These are phyloP conservation scores for Pedetes capensis DNA, from an alignment of 2,113 vertebrate genomes.

Conservation along the genomic window DNA sequence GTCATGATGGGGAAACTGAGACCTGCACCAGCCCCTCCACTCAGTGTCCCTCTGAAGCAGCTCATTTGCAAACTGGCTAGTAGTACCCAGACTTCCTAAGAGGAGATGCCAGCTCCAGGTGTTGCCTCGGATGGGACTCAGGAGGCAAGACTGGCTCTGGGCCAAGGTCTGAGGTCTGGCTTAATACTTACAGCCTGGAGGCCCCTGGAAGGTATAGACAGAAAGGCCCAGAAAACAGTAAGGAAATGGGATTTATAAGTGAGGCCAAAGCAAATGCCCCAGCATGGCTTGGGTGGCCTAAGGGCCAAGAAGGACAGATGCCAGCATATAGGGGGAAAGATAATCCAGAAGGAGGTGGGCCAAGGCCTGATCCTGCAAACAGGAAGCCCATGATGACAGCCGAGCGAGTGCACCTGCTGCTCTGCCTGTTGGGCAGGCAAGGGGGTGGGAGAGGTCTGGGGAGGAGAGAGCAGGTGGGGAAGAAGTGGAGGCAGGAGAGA, in stretches of 20 bases:
- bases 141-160: not conserved
- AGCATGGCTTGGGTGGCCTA: not conserved
- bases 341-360: not conserved
- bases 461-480: not conserved
- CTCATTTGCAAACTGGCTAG: not conserved
- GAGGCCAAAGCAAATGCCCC: not conserved
- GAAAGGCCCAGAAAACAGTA: not conserved
- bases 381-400: not conserved
- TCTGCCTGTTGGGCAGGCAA: not conserved
- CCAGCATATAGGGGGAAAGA: not conserved
- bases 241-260: not conserved
- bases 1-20: too few relatives aligned
- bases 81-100: not conserved
- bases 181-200: not conserved
- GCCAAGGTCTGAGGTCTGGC: not conserved
- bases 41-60: not conserved
- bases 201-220: not conserved
- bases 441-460: not conserved
- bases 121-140: too few relatives aligned
- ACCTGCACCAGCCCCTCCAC: not conserved
- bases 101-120: not conserved
- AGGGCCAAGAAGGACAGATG: not conserved
- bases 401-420: not conserved
- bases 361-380: rapidly evolving
- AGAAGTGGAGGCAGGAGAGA: not conserved